These are phyloP conservation scores for Aleadryas rufinucha DNA, from an alignment of 2,113 vertebrate genomes.

Conservation along the genomic window DNA sequence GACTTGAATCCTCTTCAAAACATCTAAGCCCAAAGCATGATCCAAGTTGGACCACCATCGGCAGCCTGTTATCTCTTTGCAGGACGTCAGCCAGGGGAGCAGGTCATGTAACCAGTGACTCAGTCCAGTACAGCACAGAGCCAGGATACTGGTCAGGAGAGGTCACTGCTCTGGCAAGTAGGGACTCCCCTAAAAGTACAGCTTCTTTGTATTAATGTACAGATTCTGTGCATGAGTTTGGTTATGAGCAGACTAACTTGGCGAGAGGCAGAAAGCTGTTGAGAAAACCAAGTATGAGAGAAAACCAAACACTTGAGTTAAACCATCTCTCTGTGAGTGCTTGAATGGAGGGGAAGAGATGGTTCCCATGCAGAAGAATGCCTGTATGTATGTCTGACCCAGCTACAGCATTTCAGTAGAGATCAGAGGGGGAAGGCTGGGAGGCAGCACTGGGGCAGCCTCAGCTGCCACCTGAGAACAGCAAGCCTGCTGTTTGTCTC, in stretches of 20 bases:
- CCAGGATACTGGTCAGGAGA: background rate
- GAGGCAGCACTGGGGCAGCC: background rate
- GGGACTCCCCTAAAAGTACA: background rate
- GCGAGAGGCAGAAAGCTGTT: background rate
- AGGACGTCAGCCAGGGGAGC: background rate
- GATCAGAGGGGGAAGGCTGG: background rate
- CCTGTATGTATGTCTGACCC: background rate
- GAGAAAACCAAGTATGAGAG: background rate
- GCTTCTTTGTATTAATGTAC: background rate
- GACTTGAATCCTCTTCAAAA: background rate
- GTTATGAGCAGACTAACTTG: background rate
- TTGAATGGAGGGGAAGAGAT: background rate
- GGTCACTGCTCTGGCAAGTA: background rate
- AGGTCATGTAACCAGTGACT: background rate
- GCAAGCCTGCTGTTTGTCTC: background rate
- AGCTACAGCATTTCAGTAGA: background rate
- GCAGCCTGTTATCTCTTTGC: background rate
- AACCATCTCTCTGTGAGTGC: background rate
- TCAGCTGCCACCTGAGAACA: background rate
- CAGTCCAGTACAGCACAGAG: background rate
- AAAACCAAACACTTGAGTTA: background rate
- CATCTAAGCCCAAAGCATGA: background rate
- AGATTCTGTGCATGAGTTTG: background rate
- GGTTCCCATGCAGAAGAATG: background rate
- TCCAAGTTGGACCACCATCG: fast-evolving